Evolutionary conservation across 2,888 invertebrate species (phyloP), one percentile per base, ranked within the genome.

Genomic region (Xylocampa areola): DNA sequence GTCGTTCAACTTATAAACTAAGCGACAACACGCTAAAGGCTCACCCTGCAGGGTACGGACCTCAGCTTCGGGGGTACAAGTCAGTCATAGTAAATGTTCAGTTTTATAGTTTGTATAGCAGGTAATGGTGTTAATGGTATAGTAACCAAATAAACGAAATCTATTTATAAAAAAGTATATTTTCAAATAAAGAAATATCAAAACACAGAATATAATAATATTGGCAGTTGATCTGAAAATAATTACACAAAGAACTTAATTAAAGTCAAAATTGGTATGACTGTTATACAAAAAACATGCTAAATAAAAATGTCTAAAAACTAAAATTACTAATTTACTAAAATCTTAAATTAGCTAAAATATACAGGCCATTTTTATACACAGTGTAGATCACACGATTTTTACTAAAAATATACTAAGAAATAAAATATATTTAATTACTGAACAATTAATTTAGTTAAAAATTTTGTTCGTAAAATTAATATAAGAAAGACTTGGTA

Each of bases 351-450:
- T 81, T 85, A 84, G 70, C 79, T 86, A 86, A 83, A 90, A 90
- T 90, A 85, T 91, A 92, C 91, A 91, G 89, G 90, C 89, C 88
- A 70, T 88, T 81, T 78, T 80, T 76, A 79, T 82, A 83, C 81
- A 82, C 80, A 83, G 73, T 76, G 74, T 79, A 79, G 73, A 85
- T 89, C 87, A 88, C 88, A 84, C 81, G 67, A 77, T 77, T 81
- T 63, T 75, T 57, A 66, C 64, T 73, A 73, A 73, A 79, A 75
- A 73, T 68, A 74, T 75, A 67, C 40, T 68, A 63, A 50, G 59
- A 70, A 65, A 68, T 13, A 40, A 68, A 63, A 65, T 52, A 50
- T 40, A 54, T 60, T 47, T 44, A n/a, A n/a, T 48, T 35, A 41
- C 0, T 40, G 25, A 74, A 53, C 61, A 65, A 66, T 70, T 47